These are phyloP conservation scores for Petrocephalus schoutedeni DNA, from an alignment of 2,797 vertebrate genomes.

Conservation along the genomic window DNA sequence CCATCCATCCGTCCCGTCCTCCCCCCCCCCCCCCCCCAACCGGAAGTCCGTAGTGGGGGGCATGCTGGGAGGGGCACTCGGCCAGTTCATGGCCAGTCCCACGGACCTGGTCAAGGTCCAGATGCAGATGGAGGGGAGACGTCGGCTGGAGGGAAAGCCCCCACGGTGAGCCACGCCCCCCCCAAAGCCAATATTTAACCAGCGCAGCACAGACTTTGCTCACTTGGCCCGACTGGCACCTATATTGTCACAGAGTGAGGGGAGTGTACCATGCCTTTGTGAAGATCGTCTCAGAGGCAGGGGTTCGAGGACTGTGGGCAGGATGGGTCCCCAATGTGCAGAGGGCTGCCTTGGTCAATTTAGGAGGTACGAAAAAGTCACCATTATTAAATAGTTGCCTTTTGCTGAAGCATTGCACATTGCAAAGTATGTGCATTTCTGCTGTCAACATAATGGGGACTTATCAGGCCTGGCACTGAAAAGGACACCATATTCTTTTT, in stretches of 20 bases:
- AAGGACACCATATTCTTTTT: neutral
- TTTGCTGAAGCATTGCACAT: neutral
- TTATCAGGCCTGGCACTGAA: neutral
- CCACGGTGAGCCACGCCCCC: constrained; percentile 51
- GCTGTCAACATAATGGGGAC: neutral
- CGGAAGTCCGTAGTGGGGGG: constrained; percentile 75
- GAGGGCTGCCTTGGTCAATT: constrained; percentile 75
- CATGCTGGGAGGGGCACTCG: constrained; percentile 68
- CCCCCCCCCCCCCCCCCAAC: neutral
- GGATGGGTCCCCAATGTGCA: constrained; percentile 80
- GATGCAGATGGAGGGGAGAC: constrained; percentile 80
- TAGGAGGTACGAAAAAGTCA: constrained; percentile 63
- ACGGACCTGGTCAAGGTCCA: constrained; percentile 79
- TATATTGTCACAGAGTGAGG: constrained; percentile 52
- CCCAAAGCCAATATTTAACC: neutral
- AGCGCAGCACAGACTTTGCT: neutral
- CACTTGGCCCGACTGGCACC: neutral
- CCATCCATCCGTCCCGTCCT: too few relatives aligned
- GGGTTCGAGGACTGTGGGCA: constrained; percentile 73
- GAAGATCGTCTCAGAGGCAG: constrained; percentile 73
- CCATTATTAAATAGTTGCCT: neutral
- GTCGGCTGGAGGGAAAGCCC: constrained; percentile 69
- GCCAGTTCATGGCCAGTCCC: constrained; percentile 77
- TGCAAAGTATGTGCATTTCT: neutral
- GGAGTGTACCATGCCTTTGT: constrained; percentile 70